A percentile compares a stretch with the other conserved stretches of the same genome.
These are phyloP conservation scores for Anguilla rostrata DNA, from an alignment of 2,113 vertebrate species.

Conservation along the genomic window DNA sequence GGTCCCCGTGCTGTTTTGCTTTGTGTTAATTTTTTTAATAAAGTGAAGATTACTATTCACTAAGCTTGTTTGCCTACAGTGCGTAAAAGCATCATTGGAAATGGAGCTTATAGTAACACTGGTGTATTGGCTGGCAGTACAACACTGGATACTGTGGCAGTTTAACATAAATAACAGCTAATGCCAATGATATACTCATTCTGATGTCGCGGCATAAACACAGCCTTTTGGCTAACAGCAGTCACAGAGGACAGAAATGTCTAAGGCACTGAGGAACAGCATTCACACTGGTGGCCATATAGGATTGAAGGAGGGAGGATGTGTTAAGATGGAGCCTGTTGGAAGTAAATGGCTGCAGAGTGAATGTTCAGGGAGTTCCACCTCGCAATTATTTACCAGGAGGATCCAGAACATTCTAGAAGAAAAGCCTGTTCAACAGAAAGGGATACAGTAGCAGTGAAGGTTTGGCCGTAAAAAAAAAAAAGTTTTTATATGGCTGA, in stretches of 20 bases:
- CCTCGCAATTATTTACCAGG: neutral
- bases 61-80: neutral
- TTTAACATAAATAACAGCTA: conserved; percentile 27
- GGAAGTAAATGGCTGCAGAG: neutral
- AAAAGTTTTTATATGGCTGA: neutral
- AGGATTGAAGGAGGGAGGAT: neutral
- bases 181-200: conserved; percentile 19
- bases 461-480: too few relatives aligned
- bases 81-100: neutral
- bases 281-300: neutral
- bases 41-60: neutral
- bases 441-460: too few relatives aligned
- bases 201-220: neutral
- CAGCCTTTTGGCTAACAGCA: neutral
- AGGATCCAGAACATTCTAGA: too few relatives aligned
- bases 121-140: neutral
- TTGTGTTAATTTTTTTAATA: neutral
- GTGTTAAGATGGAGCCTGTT: neutral
- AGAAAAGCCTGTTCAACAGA: neutral
- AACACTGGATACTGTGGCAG: neutral
- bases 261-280: conserved; percentile 36
- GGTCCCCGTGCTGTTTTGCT: neutral
- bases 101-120: neutral
- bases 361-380: neutral
- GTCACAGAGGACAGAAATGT: conserved; percentile 13